Percentiles rank a stretch among this genome's conserved stretches.
phyloP scores from a whole-genome alignment of 2,888 invertebrate species.

The Agrotis ipsilon region DNA sequence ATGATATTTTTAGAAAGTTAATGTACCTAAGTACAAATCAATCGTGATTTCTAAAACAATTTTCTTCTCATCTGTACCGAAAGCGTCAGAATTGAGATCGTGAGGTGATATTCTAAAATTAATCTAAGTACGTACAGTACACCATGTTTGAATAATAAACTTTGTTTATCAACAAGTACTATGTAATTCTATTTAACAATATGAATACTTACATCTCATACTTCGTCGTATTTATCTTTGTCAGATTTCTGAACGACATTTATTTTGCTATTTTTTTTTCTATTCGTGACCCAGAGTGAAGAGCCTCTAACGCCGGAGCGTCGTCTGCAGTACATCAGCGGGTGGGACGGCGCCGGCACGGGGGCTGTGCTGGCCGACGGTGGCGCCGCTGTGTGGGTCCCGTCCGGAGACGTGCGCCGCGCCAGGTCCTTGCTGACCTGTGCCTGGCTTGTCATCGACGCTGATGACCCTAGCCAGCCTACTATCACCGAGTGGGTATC shows the following conservation, averaged over 20 bases:
- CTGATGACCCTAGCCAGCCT: conserved; percentile 92
- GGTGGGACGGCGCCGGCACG: conserved; percentile 95
- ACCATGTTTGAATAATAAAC: background rate
- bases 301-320: conserved; percentile 94
- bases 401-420: conserved; percentile 96
- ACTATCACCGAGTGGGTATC: conserved; percentile 93
- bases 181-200: no score
- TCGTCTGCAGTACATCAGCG: conserved; percentile 94
- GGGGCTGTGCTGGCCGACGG: conserved; percentile 95
- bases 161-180: background rate
- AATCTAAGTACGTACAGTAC: no score
- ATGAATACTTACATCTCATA: no score
- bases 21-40: no score
- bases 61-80: conserved; percentile 44
- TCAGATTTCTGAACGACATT: background rate
- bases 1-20: no score
- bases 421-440: conserved; percentile 96
- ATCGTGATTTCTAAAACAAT: conserved; percentile 7
- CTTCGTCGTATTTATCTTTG: no score
- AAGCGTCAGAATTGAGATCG: background rate
- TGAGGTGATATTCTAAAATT: background rate
- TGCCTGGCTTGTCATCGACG: conserved; percentile 97
- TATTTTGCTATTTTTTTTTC: no score
- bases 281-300: conserved; percentile 91
- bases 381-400: conserved; percentile 96